Base-by-base conservation (phyloP, 2,888 invertebrate genomes). In the Nezara viridula region DNA sequence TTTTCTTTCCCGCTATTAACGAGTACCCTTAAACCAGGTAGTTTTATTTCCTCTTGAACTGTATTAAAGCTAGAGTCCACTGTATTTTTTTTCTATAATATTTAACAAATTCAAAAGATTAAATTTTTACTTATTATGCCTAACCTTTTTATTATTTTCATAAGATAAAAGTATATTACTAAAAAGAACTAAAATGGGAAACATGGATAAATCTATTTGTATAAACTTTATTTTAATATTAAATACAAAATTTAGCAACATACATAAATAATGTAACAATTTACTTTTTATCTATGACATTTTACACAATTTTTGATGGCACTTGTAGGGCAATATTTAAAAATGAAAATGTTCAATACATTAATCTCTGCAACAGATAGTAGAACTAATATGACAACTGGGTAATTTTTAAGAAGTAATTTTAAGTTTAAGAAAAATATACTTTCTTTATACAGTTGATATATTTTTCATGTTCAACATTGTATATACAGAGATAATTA, bases 181-280 rank as follows among this genome's bases (percentile, higher is more conserved):
- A n/a, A 81, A 1, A 66, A 81, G 3, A 44, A 9, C 4, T 44
- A 44, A 44, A 77, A 40, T 21, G 16, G 44, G 40, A 44, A 81
- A 40, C n/a, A 6, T 40, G 40, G 12, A 40, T 24, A 12, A 19
- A 81, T 81, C 21, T 44, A 44, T n/a, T 81, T 40, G 24, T 44
- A 24, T n/a, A 44, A 44, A 44, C 2, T 81, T 81, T 81, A 81
- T 81, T 81, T 81, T 81, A 81, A 9, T 9, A 81, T 81, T 44
- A n/a, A 81, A 81, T 81, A 81, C 44, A 81, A 44, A 81, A 44
- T n/a, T 2, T 44, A 81, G n/a, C 24, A 81, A 44, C 24, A 81
- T 44, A 44, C 44, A 81, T 19, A 81, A 77, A 44, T 81, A 81
- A 44, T 81, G 44, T 44, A 81, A 81, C n/a, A 44, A n/a, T 81